Conservation (phyloP, 2,113 vertebrate genomes). For the Myiozetetes cayanensis region DNA sequence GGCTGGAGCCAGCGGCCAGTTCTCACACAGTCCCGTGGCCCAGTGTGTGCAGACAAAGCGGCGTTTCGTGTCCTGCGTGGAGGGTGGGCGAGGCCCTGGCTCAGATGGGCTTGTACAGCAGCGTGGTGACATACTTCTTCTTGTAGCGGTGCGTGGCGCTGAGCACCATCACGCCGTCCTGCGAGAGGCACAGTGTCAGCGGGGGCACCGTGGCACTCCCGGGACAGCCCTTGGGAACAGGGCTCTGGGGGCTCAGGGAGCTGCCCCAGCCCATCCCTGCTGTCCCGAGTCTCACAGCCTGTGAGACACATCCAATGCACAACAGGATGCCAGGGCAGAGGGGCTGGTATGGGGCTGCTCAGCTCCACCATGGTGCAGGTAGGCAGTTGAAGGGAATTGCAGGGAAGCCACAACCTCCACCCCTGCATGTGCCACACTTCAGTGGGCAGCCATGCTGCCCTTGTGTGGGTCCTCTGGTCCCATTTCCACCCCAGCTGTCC, state of each 20-base stretch:
- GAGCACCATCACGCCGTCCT: slow-evolving; percentile 98
- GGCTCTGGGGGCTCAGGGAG: neutral
- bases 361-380: accelerated
- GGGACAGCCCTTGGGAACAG: neutral
- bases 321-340: neutral
- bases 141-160: slow-evolving; percentile 97
- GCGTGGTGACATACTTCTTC: slow-evolving; percentile 97
- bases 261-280: neutral
- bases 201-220: accelerated
- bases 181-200: neutral
- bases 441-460: neutral
- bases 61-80: slow-evolving; percentile 15
- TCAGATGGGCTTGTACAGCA: slow-evolving; percentile 80
- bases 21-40: slow-evolving; percentile 32
- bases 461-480: accelerated
- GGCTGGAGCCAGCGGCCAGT: slow-evolving; percentile 36
- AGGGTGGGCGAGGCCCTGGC: neutral
- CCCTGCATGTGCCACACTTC: accelerated
- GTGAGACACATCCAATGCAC: accelerated
- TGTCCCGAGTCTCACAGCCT: neutral
- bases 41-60: slow-evolving; percentile 51
- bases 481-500: accelerated
- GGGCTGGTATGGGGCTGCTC: neutral
- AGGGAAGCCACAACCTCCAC: neutral
- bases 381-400: neutral